These are phyloP conservation scores for Bufo bufo DNA, from an alignment of 2,113 vertebrate species.

Conservation along the genomic window DNA sequence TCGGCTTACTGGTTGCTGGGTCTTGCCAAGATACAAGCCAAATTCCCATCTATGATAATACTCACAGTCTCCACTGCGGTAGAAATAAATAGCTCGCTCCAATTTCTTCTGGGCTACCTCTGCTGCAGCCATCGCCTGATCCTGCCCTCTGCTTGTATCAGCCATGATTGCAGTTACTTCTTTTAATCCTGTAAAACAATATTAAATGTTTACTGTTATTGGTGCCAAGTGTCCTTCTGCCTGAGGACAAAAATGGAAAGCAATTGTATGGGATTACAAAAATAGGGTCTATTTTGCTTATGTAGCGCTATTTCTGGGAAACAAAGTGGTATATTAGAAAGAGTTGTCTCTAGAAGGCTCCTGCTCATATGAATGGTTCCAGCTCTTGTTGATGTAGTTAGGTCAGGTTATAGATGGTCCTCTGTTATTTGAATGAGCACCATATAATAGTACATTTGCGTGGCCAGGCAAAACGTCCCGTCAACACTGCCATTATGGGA, in stretches of 20 bases:
- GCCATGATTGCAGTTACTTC: constrained; percentile 23
- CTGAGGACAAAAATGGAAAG: neutral
- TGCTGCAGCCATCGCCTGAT: neutral
- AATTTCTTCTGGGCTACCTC: constrained; percentile 12
- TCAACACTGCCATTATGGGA: no score
- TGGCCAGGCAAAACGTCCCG: no score
- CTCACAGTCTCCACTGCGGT: neutral
- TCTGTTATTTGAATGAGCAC: no score
- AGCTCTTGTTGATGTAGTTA: no score
- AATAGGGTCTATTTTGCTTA: neutral
- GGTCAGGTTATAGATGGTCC: no score
- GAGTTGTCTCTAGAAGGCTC: no score
- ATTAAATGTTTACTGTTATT: neutral
- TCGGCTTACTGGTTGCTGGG: neutral
- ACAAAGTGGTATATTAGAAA: neutral
- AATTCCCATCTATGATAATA: neutral
- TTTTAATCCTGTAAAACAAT: neutral
- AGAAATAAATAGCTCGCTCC: neutral
- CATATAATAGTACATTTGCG: no score
- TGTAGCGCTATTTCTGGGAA: neutral
- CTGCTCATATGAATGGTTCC: neutral
- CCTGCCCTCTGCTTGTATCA: neutral
- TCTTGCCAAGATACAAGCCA: neutral
- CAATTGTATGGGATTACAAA: neutral
- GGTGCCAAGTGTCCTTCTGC: neutral